Percentiles rank a stretch among this genome's conserved stretches.
Conservation (phyloP, 1,140 invertebrate species). For the Tetragonula clypearis region DNA sequence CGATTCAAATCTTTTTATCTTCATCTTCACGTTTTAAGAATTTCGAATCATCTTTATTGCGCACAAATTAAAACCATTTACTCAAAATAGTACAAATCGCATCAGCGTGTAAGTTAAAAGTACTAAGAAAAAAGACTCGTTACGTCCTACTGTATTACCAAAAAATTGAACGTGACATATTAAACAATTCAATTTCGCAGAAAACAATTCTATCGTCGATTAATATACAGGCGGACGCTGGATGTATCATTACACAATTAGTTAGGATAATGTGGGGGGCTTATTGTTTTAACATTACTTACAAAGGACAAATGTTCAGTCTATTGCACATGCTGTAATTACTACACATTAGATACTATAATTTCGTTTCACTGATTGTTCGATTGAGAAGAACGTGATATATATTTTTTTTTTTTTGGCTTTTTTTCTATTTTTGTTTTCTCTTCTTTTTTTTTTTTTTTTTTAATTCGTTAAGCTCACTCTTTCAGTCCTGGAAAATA, state of each 20-base stretch:
- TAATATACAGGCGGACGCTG: conserved; percentile 38
- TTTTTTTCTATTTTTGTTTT: not conserved
- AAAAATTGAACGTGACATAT: conserved; percentile 16
- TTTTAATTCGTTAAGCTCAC: conserved; percentile 37
- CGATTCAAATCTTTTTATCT: conserved; percentile 4
- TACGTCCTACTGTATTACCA: conserved; percentile 18
- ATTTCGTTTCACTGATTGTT: conserved; percentile 13
- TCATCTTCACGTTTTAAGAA: not conserved
- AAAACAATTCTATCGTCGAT: conserved; percentile 45
- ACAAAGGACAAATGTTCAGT: conserved; percentile 48
- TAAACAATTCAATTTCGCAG: conserved; percentile 15
- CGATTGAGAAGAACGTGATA: conserved; percentile 24
- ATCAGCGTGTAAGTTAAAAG: conserved; percentile 37
- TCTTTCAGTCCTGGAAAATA: conserved; percentile 35
- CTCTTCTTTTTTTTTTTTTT: not conserved
- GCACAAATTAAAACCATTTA: conserved; percentile 44
- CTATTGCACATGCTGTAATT: conserved; percentile 50
- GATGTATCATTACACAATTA: conserved; percentile 41
- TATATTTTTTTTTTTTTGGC: no score
- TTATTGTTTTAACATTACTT: conserved; percentile 46
- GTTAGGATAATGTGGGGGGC: conserved; percentile 56
- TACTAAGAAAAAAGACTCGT: conserved; percentile 28
- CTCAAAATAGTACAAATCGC: conserved; percentile 45
- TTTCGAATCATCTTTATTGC: conserved; percentile 41
- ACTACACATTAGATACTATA: conserved; percentile 39